Evolutionary conservation across 2,888 invertebrate genomes (phyloP).

Genomic region (Apamea anceps): DNA sequence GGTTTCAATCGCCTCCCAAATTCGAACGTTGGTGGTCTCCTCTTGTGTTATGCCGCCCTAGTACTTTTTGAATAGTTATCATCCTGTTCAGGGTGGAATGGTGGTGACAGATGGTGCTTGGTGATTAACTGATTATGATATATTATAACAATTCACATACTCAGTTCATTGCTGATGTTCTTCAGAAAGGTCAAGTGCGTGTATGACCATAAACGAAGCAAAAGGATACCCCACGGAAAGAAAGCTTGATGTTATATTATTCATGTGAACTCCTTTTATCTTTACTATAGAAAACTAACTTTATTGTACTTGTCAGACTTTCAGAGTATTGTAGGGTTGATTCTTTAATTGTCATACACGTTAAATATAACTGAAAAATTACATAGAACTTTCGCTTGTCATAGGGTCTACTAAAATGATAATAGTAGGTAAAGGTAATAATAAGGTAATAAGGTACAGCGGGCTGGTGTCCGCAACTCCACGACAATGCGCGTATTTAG

Average conservation of each 20-base stretch:
- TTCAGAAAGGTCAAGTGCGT: not conserved
- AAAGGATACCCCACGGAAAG: no score
- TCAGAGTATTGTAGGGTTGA: not conserved
- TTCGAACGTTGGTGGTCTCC: slow-evolving; percentile 80
- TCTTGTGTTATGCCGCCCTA: slow-evolving; percentile 62
- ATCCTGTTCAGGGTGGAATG: slow-evolving; percentile 18
- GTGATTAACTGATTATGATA: not conserved
- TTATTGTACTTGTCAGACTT: not conserved
- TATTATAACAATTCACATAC: not conserved
- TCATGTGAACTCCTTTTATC: no score
- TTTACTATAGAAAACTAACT: not conserved
- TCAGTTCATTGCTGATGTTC: not conserved
- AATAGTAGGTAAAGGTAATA: not conserved
- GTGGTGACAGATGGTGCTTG: slow-evolving; percentile 28
- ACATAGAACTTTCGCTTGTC: not conserved
- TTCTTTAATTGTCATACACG: not conserved
- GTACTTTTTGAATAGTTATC: slow-evolving; percentile 61
- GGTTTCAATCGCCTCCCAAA: slow-evolving; percentile 82
- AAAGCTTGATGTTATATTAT: no score
- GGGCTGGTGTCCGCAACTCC: no score
- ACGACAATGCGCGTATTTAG: no score
- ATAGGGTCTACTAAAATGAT: not conserved
- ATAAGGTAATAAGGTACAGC: no score
- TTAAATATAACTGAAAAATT: not conserved
- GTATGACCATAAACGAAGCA: no score